These are phyloP conservation scores for Kryptolebias ocellatus DNA, from an alignment of 2,797 vertebrate species.

Conservation along the genomic window DNA sequence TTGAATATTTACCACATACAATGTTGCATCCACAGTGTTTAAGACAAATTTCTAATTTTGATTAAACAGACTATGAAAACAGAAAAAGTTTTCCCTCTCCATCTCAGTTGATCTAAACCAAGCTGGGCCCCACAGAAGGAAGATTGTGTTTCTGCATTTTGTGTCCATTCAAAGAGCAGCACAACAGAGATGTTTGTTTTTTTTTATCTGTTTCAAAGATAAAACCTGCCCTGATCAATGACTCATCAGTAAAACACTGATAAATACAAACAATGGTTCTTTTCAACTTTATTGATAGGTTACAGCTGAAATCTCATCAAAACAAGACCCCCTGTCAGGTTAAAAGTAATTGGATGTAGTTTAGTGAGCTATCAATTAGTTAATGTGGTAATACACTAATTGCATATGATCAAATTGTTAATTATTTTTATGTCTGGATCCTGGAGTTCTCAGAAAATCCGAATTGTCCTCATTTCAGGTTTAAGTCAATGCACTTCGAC, in stretches of 20 bases:
- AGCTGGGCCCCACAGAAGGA: neutral
- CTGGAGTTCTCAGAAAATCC: neutral
- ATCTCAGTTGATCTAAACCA: neutral
- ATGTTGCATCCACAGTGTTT: no score
- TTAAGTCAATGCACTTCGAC: neutral
- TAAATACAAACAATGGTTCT: neutral
- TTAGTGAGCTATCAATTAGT: no score
- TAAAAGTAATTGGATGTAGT: neutral
- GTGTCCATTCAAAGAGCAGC: neutral
- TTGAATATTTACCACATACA: no score
- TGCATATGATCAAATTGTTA: neutral
- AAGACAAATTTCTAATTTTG: no score
- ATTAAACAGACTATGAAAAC: no score
- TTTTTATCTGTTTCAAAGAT: neutral
- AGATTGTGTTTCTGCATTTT: neutral
- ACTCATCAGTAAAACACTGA: neutral
- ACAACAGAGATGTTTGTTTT: neutral
- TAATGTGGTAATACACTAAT: no score
- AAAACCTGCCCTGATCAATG: neutral
- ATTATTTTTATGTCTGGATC: neutral
- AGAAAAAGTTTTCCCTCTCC: neutral
- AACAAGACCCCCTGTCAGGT: neutral
- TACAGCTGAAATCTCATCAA: neutral
- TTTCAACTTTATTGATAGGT: no score
- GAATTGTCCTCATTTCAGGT: neutral